Evolutionary conservation across 2,797 vertebrate genomes (phyloP).

Genomic region (Pogonophryne albipinna): DNA sequence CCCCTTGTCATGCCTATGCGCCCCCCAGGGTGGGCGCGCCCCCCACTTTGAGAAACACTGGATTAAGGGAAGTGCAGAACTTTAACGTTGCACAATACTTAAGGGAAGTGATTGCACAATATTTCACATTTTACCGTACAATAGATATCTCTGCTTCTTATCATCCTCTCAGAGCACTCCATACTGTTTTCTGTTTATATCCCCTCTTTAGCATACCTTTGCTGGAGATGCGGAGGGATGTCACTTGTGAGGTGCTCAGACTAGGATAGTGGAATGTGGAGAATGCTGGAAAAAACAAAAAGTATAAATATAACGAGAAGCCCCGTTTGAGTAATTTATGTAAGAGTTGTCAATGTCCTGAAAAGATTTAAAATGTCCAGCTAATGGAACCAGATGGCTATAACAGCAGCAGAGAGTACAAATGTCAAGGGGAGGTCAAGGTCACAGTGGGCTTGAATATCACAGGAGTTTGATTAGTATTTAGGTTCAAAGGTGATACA

Average conservation of each 20-base stretch:
- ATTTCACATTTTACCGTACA: slow-evolving; percentile 5
- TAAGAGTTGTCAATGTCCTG: slow-evolving; percentile 22
- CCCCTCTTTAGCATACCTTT: slow-evolving; percentile 3
- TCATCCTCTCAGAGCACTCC: slow-evolving; percentile 22
- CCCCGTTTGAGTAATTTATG: slow-evolving; percentile 32
- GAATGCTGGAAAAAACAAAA: slow-evolving; percentile 45
- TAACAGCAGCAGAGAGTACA: background rate
- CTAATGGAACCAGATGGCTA: slow-evolving; percentile 1
- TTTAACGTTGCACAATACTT: background rate
- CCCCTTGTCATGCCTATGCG: too few species aligned
- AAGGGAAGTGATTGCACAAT: background rate
- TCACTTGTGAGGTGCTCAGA: slow-evolving; percentile 25
- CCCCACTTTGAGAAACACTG: too few species aligned
- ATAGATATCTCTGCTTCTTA: slow-evolving; percentile 29
- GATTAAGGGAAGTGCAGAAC: background rate
- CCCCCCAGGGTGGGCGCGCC: too few species aligned
- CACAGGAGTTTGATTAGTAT: slow-evolving; percentile 38
- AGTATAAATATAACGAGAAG: slow-evolving; percentile 16
- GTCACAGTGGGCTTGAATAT: slow-evolving; percentile 33
- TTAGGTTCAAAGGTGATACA: slow-evolving; percentile 39
- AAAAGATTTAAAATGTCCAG: slow-evolving; percentile 19
- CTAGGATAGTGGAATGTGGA: slow-evolving; percentile 54
- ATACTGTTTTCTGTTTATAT: slow-evolving; percentile 17
- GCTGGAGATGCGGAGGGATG: background rate
- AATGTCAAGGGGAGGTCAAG: slow-evolving; percentile 34